Base-by-base conservation (phyloP, 1,140 invertebrate genomes). In the Drosophila nigromelanica region DNA sequence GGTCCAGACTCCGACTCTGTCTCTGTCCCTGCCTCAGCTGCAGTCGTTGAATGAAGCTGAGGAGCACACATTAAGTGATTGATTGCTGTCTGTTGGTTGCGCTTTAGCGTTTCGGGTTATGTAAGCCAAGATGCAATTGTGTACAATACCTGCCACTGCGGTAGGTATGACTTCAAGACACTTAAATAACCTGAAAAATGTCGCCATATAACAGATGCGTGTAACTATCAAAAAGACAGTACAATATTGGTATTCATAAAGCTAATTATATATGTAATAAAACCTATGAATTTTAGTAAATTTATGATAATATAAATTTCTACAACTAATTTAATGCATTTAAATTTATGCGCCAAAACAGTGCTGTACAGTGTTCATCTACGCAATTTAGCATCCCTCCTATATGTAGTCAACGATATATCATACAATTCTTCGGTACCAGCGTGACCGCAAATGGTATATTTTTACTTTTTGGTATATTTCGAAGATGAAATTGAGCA, bases 71-170 rank as follows among this genome's bases (percentile, higher is more conserved):
- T 73, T 68, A 58, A 70, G n/a, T 63, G 59, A n/a, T 70, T 76
- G 81, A 86, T 86, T 73, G 78, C 82, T 81, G 81, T 86, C 81
- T 81, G 78, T 71, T 76, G 56, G 68, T 59, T 74, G 63, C 56
- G 63, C 50, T 50, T 76, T 37, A 51, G 52, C 54, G 33, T 55
- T 72, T 69, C 51, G 51, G 52, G 73, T 89, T 87, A 87, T 87
- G 79, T 87, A 89, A 87, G 67, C 48, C 37, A 27, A 59, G 67
- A 67, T 42, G 62, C 51, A 39, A 61, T 68, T 45, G 51, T 76
- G 62, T 63, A 80, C 76, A 60, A 64, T 68, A 63, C 55, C 37
- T 24, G 56, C 43, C 61, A 68, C 73, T 89, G 85, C 83, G 85
- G 85, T 89, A 89, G 85, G 85, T 89, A 83, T 62, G 8, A 48